A percentile compares a stretch with the other conserved stretches of the same genome.
Evolutionary conservation across 2,888 invertebrate genomes (phyloP).

Genomic region (Ellobium chinense): DNA sequence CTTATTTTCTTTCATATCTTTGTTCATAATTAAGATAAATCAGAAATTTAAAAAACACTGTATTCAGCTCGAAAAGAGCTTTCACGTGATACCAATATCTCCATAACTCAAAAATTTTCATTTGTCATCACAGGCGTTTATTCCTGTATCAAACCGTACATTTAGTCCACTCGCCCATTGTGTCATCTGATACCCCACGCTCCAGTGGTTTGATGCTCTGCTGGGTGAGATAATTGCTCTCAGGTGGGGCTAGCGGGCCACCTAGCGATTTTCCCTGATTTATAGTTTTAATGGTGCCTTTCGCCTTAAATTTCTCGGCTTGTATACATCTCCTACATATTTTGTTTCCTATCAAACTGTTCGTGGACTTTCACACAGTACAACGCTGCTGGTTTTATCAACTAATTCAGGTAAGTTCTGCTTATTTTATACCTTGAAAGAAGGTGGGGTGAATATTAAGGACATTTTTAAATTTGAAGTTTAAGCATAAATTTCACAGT

Average conservation of each 20-base stretch:
- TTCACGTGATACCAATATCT: too few species aligned
- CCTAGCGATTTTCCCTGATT: not conserved
- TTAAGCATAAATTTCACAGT: not conserved
- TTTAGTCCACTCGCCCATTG: not conserved
- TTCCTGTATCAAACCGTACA: not conserved
- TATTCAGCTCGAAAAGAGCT: too few species aligned
- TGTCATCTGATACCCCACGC: not conserved
- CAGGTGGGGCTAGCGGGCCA: not conserved
- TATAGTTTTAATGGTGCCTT: not conserved
- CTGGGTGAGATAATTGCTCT: not conserved
- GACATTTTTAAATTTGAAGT: not conserved
- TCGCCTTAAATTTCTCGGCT: not conserved
- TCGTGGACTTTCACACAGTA: not conserved
- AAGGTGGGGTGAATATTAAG: not conserved
- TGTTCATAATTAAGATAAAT: too few species aligned
- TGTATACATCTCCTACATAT: not conserved
- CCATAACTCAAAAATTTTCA: too few species aligned
- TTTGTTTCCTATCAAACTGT: not conserved
- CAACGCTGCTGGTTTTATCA: not conserved
- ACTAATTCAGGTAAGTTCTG: not conserved
- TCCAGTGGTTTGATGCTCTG: not conserved
- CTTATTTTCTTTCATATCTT: too few species aligned
- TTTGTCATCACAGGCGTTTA: too few species aligned
- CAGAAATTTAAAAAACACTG: too few species aligned
- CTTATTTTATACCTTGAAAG: not conserved